Conservation (phyloP, 2,797 vertebrate species). For the Falco berigora region DNA sequence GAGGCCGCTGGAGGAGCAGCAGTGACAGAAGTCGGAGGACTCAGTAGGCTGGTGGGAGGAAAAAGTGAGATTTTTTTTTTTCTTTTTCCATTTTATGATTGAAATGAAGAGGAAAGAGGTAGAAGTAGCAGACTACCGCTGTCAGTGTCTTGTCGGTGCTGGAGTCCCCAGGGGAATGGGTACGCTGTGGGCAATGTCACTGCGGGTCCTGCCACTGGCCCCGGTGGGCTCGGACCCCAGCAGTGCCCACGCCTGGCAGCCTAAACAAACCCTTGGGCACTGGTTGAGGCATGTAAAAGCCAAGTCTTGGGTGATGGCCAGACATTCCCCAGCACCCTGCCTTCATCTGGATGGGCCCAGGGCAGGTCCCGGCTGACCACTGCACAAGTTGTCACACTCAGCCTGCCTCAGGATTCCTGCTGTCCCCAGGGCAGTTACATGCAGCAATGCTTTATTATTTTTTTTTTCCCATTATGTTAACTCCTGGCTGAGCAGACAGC, state of each 20-base stretch:
- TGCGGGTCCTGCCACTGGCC: neutral
- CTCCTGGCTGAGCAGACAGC: neutral
- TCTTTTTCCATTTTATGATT: neutral
- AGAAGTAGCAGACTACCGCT: neutral
- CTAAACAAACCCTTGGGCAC: neutral
- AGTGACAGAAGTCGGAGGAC: neutral
- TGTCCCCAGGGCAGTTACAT: neutral
- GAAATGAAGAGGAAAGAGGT: neutral
- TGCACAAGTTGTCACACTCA: neutral
- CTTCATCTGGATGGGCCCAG: neutral
- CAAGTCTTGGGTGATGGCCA: neutral
- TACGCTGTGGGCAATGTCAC: neutral
- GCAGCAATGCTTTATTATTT: neutral
- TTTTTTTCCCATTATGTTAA: neutral
- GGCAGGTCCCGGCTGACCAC: neutral
- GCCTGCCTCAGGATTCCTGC: neutral
- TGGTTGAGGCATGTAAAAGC: accelerated
- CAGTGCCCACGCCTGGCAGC: neutral
- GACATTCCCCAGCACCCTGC: neutral
- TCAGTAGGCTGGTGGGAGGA: neutral
- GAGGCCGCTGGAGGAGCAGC: neutral
- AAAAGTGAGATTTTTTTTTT: neutral
- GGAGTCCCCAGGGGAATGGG: neutral
- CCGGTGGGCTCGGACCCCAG: neutral
- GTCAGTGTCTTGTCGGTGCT: neutral